Percentiles rank a stretch among this genome's conserved stretches.
Conservation (phyloP, 1,140 invertebrate genomes). For the Tachypleus tridentatus region DNA sequence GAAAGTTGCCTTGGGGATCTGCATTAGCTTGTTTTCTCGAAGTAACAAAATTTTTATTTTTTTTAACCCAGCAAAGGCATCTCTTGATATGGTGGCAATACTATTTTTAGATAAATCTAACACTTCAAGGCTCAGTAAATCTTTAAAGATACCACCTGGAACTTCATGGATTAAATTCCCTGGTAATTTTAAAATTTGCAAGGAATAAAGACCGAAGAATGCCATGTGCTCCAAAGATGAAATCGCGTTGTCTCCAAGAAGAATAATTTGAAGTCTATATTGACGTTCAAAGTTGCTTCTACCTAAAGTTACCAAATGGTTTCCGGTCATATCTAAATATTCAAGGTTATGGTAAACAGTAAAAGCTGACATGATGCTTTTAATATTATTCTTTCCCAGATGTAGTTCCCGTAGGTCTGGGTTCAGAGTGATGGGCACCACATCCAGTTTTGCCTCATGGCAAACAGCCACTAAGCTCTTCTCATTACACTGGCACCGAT, state of each 20-base stretch:
- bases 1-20: slow-evolving; percentile 48
- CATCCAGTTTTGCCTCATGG: slow-evolving; percentile 66
- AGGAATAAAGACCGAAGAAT: slow-evolving; percentile 51
- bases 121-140: slow-evolving; percentile 61
- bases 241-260: slow-evolving; percentile 20
- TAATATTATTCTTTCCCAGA: slow-evolving; percentile 71
- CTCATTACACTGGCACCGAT: slow-evolving; percentile 70
- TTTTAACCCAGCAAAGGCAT: slow-evolving; percentile 60
- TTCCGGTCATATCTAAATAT: slow-evolving; percentile 68
- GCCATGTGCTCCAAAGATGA: slow-evolving; percentile 48
- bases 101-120: slow-evolving; percentile 76
- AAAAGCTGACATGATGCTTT: slow-evolving; percentile 70
- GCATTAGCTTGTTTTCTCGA: slow-evolving; percentile 67
- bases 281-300: slow-evolving; percentile 58
- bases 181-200: slow-evolving; percentile 60
- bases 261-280: slow-evolving; percentile 44
- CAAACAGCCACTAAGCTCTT: slow-evolving; percentile 75
- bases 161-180: slow-evolving; percentile 69
- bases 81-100: slow-evolving; percentile 61
- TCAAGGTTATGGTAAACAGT: slow-evolving; percentile 71
- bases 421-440: slow-evolving; percentile 79
- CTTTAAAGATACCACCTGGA: slow-evolving; percentile 56
- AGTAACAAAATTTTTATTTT: slow-evolving; percentile 63
- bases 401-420: slow-evolving; percentile 71
- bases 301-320: slow-evolving; percentile 61